Conservation (phyloP, 2,888 invertebrate genomes). For the Epicampocera succincta region DNA sequence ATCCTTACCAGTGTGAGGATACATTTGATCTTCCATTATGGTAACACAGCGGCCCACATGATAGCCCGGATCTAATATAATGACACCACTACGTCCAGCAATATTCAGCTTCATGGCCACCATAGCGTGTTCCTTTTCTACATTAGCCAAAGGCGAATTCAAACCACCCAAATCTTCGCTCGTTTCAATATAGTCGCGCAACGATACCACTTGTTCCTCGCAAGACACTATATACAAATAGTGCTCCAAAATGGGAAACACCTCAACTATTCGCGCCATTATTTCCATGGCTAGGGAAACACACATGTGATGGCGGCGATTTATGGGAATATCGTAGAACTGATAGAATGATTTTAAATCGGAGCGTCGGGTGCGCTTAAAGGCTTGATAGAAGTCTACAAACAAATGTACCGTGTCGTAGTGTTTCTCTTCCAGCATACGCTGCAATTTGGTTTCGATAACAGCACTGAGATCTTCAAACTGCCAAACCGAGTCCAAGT, state of each 20-base stretch:
- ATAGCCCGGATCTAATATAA: constrained; percentile 95
- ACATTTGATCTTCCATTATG: constrained; percentile 91
- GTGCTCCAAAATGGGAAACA: constrained; percentile 86
- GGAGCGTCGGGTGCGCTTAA: constrained; percentile 85
- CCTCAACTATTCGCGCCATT: constrained; percentile 86
- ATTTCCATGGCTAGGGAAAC: constrained; percentile 93
- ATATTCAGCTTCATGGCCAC: constrained; percentile 89
- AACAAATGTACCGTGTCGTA: constrained; percentile 95
- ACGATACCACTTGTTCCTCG: constrained; percentile 89
- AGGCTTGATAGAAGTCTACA: constrained; percentile 86
- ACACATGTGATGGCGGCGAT: constrained; percentile 91
- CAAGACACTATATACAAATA: constrained; percentile 91
- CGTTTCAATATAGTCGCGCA: constrained; percentile 84
- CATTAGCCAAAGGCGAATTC: constrained; percentile 80
- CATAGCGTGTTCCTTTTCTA: constrained; percentile 94
- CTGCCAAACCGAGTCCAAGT: constrained; percentile 82
- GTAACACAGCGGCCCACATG: constrained; percentile 93
- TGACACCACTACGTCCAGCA: constrained; percentile 87
- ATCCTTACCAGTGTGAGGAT: constrained; percentile 91
- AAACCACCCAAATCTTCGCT: constrained; percentile 82
- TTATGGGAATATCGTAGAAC: constrained; percentile 89
- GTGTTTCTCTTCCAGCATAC: constrained; percentile 90
- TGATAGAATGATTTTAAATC: constrained; percentile 88
- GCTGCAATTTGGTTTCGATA: constrained; percentile 90
- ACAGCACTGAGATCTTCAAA: constrained; percentile 91